These are phyloP conservation scores for Anas capensis DNA, from an alignment of 2,797 vertebrate species.

Conservation along the genomic window DNA sequence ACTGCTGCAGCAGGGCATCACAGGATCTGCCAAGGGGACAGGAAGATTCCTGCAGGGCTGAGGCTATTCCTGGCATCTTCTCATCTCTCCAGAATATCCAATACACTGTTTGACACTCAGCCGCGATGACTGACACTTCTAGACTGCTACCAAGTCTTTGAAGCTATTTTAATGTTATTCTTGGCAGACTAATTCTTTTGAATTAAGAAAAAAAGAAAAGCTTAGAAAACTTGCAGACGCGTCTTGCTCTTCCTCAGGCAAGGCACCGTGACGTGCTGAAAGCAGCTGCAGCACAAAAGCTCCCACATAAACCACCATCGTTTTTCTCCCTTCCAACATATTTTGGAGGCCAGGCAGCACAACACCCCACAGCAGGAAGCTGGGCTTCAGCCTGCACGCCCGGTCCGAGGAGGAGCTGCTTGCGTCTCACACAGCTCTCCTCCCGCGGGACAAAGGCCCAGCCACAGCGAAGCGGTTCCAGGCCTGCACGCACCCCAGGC, in stretches of 20 bases:
- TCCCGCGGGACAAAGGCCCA: not conserved
- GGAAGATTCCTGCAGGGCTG: not conserved
- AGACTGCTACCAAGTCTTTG: not conserved
- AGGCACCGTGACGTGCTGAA: not conserved
- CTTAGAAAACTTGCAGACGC: not conserved
- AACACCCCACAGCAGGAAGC: not conserved
- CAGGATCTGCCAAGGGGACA: not conserved
- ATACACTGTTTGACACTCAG: not conserved
- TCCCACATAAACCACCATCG: not conserved
- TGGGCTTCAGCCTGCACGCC: not conserved
- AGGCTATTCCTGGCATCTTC: not conserved
- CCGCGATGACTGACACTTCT: not conserved
- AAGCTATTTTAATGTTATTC: constrained; percentile 4
- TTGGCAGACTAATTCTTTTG: not conserved
- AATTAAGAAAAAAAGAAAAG: not conserved
- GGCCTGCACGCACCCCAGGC: not conserved
- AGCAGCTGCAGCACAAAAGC: not conserved
- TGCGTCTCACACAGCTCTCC: fast-evolving
- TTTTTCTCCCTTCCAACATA: not conserved
- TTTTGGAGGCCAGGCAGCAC: no score
- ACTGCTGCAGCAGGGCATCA: not conserved
- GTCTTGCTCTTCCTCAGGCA: not conserved
- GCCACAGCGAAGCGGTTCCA: fast-evolving
- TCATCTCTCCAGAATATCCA: not conserved
- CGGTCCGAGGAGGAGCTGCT: not conserved